Conservation (phyloP, 2,113 vertebrate species). For the Chaenocephalus aceratus region DNA sequence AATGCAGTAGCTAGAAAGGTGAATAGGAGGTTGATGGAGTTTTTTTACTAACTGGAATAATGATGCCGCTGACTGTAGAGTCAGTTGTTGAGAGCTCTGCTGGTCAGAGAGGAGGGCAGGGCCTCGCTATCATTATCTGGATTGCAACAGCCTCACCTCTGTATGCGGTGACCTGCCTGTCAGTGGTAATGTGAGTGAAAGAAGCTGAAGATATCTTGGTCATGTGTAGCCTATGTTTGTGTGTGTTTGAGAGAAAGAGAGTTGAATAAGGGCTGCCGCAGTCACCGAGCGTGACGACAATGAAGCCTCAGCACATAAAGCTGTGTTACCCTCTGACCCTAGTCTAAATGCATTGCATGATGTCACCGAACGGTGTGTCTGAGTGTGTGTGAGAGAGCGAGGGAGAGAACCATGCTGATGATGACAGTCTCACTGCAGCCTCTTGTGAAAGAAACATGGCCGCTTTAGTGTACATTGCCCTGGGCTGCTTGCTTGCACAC, state of each 20-base stretch:
- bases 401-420: conserved; percentile 55
- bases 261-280: conserved; percentile 53
- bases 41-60: conserved; percentile 23
- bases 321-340: conserved; percentile 68
- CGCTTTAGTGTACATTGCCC: conserved; percentile 76
- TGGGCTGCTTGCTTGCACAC: conserved; percentile 73
- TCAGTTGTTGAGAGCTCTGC: conserved; percentile 27
- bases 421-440: conserved; percentile 66
- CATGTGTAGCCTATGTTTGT: conserved; percentile 10
- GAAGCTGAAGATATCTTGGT: conserved; percentile 21
- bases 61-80: conserved; percentile 4
- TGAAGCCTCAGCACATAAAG: conserved; percentile 57
- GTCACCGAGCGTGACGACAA: conserved; percentile 52
- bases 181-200: conserved; percentile 25
- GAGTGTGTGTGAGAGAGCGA: conserved; percentile 5
- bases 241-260: conserved; percentile 30
- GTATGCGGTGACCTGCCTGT: conserved; percentile 28
- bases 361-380: conserved; percentile 60
- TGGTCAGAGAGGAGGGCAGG: conserved; percentile 22
- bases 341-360: conserved; percentile 69
- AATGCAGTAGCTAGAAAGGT: conserved; percentile 40
- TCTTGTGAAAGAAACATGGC: conserved; percentile 79
- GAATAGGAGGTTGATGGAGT: conserved; percentile 6
- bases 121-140: conserved; percentile 42
- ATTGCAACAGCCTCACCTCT: conserved; percentile 44